Evolutionary conservation across 2,113 vertebrate genomes (phyloP).

Genomic region (Rhagologus leucostigma): DNA sequence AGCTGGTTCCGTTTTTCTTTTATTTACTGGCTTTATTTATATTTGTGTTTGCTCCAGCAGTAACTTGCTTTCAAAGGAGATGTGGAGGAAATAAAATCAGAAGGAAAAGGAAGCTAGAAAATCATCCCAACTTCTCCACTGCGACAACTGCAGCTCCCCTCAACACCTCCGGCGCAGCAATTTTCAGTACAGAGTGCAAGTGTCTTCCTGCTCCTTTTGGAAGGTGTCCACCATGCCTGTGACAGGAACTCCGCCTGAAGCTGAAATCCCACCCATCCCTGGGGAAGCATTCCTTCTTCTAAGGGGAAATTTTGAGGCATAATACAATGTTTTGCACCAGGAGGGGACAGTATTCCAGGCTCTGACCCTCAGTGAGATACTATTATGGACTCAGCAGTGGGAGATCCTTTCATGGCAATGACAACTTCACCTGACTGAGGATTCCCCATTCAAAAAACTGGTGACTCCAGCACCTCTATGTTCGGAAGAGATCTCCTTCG

Average conservation of each 20-base stretch:
- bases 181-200: background rate
- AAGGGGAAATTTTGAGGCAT: background rate
- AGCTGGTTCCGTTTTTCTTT: constrained; percentile 7
- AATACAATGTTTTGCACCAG: background rate
- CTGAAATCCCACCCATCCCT: background rate
- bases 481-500: background rate
- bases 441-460: background rate
- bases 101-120: background rate
- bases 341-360: background rate
- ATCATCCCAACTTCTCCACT: background rate
- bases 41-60: background rate
- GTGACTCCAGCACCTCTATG: background rate
- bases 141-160: background rate
- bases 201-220: background rate
- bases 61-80: background rate
- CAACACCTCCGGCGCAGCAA: background rate
- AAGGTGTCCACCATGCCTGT: background rate
- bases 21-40: constrained; percentile 14
- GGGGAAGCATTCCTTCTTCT: background rate
- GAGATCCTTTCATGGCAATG: background rate
- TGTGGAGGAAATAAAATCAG: background rate
- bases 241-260: background rate
- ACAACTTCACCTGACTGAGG: background rate
- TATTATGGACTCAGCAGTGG: background rate
- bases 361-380: background rate